Conservation (phyloP, 2,888 invertebrate species). For the Nemotelus pantherinus region DNA sequence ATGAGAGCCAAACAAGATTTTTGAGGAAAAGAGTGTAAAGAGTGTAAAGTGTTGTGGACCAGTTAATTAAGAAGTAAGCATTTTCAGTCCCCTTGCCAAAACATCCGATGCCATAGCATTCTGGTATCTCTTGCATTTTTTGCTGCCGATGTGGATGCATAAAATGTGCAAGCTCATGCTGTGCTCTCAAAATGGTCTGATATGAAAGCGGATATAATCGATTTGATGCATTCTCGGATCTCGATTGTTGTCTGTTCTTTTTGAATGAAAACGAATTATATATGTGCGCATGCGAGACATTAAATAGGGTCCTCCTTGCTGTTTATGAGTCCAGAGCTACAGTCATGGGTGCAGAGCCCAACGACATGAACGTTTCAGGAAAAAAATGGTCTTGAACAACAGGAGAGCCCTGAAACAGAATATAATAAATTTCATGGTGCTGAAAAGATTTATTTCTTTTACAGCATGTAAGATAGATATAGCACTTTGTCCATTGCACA, state of each 20-base stretch:
- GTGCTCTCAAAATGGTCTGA: slow-evolving; percentile 20
- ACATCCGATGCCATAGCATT: too few species aligned
- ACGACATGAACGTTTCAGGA: neutral
- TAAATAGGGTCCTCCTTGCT: neutral
- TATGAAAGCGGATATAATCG: slow-evolving; percentile 42
- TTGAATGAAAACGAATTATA: neutral
- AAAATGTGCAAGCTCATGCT: slow-evolving; percentile 17
- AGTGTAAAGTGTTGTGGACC: too few species aligned
- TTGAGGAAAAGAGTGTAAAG: too few species aligned
- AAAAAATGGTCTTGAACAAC: slow-evolving; percentile 1
- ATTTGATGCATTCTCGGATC: slow-evolving; percentile 35
- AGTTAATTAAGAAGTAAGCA: too few species aligned
- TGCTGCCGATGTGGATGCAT: neutral
- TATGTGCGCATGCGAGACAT: neutral
- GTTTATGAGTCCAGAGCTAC: too few species aligned
- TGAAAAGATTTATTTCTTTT: slow-evolving; percentile 45
- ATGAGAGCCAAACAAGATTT: too few species aligned
- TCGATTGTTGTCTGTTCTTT: too few species aligned
- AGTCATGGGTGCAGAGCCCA: too few species aligned
- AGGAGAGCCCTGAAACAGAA: slow-evolving; percentile 24
- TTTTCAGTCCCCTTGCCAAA: too few species aligned
- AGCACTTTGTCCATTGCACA: slow-evolving; percentile 42
- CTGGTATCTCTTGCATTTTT: neutral
- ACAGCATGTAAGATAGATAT: slow-evolving; percentile 42
- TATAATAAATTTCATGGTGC: slow-evolving; percentile 43